Conservation (phyloP, 2,113 vertebrate genomes). For the Cyanocitta stelleri region DNA sequence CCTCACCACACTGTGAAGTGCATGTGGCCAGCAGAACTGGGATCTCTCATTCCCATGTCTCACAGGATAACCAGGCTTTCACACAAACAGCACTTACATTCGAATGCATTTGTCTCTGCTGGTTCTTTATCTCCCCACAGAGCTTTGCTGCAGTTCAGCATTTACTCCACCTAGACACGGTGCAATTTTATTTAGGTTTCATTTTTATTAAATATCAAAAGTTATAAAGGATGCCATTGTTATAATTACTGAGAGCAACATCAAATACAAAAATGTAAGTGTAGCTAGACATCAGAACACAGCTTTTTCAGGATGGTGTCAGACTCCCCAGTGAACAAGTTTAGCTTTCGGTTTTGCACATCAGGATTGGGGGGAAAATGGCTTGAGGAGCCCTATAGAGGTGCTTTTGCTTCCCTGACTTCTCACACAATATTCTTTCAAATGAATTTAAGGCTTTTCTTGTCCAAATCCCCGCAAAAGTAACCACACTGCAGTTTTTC, state of each 20-base stretch:
- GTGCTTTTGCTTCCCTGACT: constrained; percentile 68
- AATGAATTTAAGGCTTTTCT: constrained; percentile 77
- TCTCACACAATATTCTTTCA: constrained; percentile 74
- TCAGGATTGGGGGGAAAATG: background rate
- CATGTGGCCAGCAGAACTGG: background rate
- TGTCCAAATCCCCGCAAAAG: constrained; percentile 71
- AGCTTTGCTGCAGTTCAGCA: background rate
- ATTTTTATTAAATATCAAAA: background rate
- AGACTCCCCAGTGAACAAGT: background rate
- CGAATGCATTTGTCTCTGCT: background rate
- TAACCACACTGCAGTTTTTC: constrained; percentile 73
- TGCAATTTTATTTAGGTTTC: background rate
- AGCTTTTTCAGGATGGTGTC: background rate
- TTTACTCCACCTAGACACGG: too few relatives aligned
- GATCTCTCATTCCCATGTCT: background rate
- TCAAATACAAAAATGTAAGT: background rate
- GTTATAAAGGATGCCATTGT: background rate
- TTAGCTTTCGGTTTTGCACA: background rate
- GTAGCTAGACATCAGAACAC: background rate
- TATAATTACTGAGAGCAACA: background rate
- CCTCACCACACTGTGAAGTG: rapidly evolving
- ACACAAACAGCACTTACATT: background rate
- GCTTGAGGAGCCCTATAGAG: constrained; percentile 39
- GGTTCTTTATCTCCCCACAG: background rate
- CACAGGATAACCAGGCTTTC: background rate